Evolutionary conservation across 2,888 invertebrate genomes (phyloP).

Genomic region (Fissipunctia ypsillon): DNA sequence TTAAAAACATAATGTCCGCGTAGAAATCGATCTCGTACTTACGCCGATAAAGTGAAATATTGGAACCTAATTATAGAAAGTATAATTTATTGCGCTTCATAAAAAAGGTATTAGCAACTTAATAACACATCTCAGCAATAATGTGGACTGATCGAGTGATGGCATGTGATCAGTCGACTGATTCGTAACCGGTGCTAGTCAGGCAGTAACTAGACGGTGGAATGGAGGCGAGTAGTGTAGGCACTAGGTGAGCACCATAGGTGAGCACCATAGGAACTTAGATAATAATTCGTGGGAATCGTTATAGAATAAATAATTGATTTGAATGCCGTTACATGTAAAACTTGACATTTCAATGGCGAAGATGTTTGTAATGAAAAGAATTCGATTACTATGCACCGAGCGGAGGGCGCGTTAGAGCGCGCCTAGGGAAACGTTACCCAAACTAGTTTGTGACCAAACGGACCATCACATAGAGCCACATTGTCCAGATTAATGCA

Average conservation of each 20-base stretch:
- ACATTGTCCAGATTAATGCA: conserved; percentile 87
- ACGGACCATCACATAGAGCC: conserved; percentile 83
- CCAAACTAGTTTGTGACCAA: conserved; percentile 88
- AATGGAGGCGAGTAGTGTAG: neutral
- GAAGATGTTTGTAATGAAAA: conserved; percentile 81
- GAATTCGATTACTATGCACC: conserved; percentile 88
- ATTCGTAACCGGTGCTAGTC: conserved; percentile 17
- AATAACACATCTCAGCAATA: conserved; percentile 67
- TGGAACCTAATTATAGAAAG: conserved; percentile 83
- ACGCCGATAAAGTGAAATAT: conserved; percentile 76
- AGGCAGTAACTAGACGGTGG: neutral
- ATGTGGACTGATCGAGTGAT: conserved; percentile 57
- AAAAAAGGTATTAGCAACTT: conserved; percentile 74
- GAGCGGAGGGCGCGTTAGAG: conserved; percentile 75
- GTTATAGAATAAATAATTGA: conserved; percentile 47
- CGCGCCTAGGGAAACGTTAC: conserved; percentile 81
- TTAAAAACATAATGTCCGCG: conserved; percentile 74
- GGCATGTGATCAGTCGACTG: conserved; percentile 19
- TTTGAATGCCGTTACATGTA: conserved; percentile 75
- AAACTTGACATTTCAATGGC: conserved; percentile 81
- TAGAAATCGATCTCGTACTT: conserved; percentile 70
- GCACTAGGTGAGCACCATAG: neutral
- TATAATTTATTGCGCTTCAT: conserved; percentile 81
- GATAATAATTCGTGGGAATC: conserved; percentile 63
- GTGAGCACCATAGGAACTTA: neutral